These are phyloP conservation scores for Spheniscus mendiculus DNA, from an alignment of 2,113 vertebrate genomes.

Conservation along the genomic window DNA sequence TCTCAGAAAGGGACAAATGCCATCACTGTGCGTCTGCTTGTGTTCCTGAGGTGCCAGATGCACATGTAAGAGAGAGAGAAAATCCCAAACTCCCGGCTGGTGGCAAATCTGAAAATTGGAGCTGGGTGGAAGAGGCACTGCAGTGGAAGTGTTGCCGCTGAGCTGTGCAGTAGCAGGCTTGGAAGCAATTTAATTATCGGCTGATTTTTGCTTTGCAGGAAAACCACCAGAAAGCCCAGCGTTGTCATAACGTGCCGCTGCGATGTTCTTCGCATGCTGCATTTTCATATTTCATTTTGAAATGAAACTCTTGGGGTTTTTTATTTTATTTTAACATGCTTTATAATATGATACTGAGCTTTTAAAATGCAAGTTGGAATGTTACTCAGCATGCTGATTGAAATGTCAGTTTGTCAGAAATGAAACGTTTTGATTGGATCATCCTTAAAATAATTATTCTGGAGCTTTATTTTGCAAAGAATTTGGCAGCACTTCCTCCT, in stretches of 20 bases:
- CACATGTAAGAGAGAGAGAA: fast-evolving
- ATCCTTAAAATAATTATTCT: neutral
- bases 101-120: neutral
- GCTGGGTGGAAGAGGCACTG: neutral
- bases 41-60: neutral
- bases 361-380: neutral
- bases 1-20: neutral
- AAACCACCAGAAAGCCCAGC: neutral
- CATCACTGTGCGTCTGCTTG: neutral
- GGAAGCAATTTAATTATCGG: neutral
- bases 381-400: neutral
- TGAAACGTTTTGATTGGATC: neutral
- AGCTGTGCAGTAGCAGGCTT: neutral
- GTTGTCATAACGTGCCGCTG: fast-evolving
- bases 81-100: neutral
- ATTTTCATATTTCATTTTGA: neutral
- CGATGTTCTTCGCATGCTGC: neutral
- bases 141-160: neutral
- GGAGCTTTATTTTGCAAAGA: neutral
- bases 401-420: neutral
- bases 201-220: neutral
- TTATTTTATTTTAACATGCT: neutral
- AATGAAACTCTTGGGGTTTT: neutral
- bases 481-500: neutral
- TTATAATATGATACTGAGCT: neutral